A percentile compares a stretch with the other conserved stretches of the same genome.
phyloP scores from a whole-genome alignment of 2,888 invertebrate species.

The Nezara viridula region DNA sequence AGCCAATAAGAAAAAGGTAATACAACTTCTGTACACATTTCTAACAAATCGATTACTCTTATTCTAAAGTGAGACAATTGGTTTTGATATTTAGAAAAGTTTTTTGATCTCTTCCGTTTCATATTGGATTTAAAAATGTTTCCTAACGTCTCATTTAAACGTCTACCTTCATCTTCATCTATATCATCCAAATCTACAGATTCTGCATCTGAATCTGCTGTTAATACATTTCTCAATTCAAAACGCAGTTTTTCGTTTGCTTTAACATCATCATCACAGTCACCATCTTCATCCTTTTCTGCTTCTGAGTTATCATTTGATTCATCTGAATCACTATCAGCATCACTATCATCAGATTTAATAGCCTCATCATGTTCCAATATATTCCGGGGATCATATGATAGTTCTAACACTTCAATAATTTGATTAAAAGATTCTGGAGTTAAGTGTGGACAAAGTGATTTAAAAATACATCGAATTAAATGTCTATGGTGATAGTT shows the following conservation, averaged over 20 bases:
- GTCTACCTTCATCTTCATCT: slow-evolving; percentile 55
- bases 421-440: slow-evolving; percentile 50
- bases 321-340: slow-evolving; percentile 50
- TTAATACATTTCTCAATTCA: slow-evolving; percentile 51
- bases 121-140: slow-evolving; percentile 54
- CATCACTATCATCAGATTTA: slow-evolving; percentile 36
- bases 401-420: slow-evolving; percentile 54
- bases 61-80: slow-evolving; percentile 55
- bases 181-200: slow-evolving; percentile 53
- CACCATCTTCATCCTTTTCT: neutral
- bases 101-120: slow-evolving; percentile 27
- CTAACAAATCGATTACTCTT: slow-evolving; percentile 53
- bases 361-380: neutral
- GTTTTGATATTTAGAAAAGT: slow-evolving; percentile 35
- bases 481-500: slow-evolving; percentile 56
- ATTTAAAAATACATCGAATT: slow-evolving; percentile 54
- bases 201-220: slow-evolving; percentile 32
- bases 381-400: slow-evolving; percentile 41
- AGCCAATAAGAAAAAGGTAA: slow-evolving; percentile 56
- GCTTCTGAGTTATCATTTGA: slow-evolving; percentile 22
- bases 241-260: slow-evolving; percentile 52
- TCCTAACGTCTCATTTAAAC: slow-evolving; percentile 39
- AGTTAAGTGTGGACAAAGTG: slow-evolving; percentile 39
- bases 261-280: slow-evolving; percentile 37
- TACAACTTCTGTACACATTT: slow-evolving; percentile 54